Percentiles rank a stretch among this genome's conserved stretches.
phyloP scores from a whole-genome alignment of 1,140 invertebrate genomes.

The Cyclina sinensis region DNA sequence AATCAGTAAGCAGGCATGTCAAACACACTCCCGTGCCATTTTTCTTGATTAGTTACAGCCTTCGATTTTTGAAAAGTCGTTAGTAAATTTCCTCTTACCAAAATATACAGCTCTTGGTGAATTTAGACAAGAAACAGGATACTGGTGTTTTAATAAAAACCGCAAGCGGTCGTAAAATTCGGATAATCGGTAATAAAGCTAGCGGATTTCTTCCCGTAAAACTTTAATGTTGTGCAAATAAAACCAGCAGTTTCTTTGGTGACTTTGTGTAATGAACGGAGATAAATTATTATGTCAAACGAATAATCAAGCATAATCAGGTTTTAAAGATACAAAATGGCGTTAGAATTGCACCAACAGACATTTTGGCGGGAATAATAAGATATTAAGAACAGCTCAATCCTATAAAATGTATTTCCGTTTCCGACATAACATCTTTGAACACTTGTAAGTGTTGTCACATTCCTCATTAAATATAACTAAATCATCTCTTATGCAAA shows the following conservation, averaged over 20 bases:
- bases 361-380: constrained; percentile 27
- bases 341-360: neutral
- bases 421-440: constrained; percentile 12
- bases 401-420: neutral
- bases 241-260: constrained; percentile 29
- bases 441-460: constrained; percentile 1
- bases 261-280: constrained; percentile 56
- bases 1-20: no score
- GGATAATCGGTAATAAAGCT: constrained; percentile 43
- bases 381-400: neutral
- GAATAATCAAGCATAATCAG: constrained; percentile 4
- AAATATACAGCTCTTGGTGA: neutral
- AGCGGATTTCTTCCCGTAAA: constrained; percentile 19
- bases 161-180: constrained; percentile 22
- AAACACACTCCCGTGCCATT: no score
- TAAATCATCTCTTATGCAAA: no score
- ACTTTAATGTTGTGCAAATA: constrained; percentile 30
- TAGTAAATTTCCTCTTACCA: neutral
- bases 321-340: constrained; percentile 12
- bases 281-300: constrained; percentile 63
- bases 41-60: no score
- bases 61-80: neutral
- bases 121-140: neutral
- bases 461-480: neutral
- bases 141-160: constrained; percentile 43